Conservation (phyloP, 2,797 vertebrate genomes). For the Lithobates pipiens region DNA sequence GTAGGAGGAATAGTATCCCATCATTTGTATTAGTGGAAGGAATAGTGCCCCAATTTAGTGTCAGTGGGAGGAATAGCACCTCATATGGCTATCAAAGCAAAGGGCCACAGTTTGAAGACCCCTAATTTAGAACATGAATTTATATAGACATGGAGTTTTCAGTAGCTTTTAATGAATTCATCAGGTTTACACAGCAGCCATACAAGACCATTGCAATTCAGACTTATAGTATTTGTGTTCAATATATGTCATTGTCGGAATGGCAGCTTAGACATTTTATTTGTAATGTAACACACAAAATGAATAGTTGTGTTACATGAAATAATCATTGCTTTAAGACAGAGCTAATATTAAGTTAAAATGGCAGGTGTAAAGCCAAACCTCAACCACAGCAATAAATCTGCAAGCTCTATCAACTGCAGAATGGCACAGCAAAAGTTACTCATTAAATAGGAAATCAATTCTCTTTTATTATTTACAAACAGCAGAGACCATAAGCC, state of each 20-base stretch:
- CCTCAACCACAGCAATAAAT: slow-evolving; percentile 57
- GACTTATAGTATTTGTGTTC: neutral
- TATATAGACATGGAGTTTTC: too few relatives aligned
- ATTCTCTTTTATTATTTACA: slow-evolving; percentile 64
- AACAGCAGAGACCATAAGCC: slow-evolving; percentile 48
- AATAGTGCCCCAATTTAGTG: too few relatives aligned
- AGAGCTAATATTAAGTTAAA: neutral
- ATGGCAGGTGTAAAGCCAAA: slow-evolving; percentile 12
- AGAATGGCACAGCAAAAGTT: slow-evolving; percentile 51
- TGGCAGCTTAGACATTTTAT: neutral
- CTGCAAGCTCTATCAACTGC: slow-evolving; percentile 22
- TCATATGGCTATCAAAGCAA: too few relatives aligned
- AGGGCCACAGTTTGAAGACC: too few relatives aligned
- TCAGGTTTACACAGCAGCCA: neutral
- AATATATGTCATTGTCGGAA: neutral
- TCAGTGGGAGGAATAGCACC: too few relatives aligned
- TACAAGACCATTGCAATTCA: neutral
- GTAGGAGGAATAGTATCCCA: too few relatives aligned
- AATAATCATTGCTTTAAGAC: neutral
- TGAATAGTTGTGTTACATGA: neutral
- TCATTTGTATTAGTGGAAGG: too few relatives aligned
- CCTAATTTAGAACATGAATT: too few relatives aligned
- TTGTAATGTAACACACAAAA: neutral
- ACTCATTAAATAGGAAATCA: slow-evolving; percentile 62
- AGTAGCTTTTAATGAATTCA: neutral